Base-by-base conservation (phyloP, 1,140 invertebrate genomes). In the Condylostylus longicornis region DNA sequence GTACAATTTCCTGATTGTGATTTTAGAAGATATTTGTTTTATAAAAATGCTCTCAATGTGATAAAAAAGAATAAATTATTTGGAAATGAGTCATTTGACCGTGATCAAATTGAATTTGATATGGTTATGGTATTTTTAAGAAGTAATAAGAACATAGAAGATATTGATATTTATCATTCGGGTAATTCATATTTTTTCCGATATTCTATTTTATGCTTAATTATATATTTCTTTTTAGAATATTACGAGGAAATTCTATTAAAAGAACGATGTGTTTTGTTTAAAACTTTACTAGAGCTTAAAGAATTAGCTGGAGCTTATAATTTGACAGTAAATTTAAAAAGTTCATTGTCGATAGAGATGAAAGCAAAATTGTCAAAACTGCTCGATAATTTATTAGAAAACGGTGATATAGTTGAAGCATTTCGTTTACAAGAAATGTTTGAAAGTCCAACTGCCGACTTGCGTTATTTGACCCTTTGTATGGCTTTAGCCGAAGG, bases 401-500 rank as follows among this genome's bases (percentile, higher is more conserved):
- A 66, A 31, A 33, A 45, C 20, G 57, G 55, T 4, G 58, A 63
- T 33, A 55, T 65, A 39, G 52, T 58, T 14, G 54, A 64, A 38
- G 66, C 64, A 3, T 42, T 68, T 23, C 58, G 62, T 20, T 33
- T 69, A 20, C 59, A 65, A 36, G 62, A 55, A 33, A 57, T 69
- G 18, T 70, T 69, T 35, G 49, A 54, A 18, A 57, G 56, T 35
- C 53, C 54, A 4, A 55, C 55, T 13, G 45, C 52, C 12, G 63
- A 69, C 41, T 44, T 69, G 34, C 53, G 62, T 12, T 63, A 67
- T 35, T 48, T 70, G 28, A 61, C 65, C 13, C 56, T 66, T 18
- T 67, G 62, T 30, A 60, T 64, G 49, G 57, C 53, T 8, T 40
- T 70, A 36, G 67, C 66, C 9, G 67, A 70, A 46, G 64, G 65